These are phyloP conservation scores for Serranus cabrilla DNA, from an alignment of 2,797 vertebrate genomes.

Conservation along the genomic window DNA sequence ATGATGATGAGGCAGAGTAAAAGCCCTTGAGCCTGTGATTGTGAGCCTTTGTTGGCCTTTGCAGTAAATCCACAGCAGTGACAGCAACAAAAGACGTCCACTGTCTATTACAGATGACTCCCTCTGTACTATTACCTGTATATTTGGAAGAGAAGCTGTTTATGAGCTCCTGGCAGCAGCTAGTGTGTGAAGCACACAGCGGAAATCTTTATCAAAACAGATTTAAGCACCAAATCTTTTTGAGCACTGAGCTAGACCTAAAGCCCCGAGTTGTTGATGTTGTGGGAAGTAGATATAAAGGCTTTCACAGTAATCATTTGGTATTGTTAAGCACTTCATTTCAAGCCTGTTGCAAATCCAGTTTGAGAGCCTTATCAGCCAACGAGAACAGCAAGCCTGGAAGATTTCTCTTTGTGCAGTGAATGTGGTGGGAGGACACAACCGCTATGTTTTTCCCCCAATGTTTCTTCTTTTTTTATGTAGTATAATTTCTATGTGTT, in stretches of 20 bases:
- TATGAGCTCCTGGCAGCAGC: conserved; percentile 44
- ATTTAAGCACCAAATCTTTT: conserved; percentile 59
- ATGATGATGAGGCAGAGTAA: not conserved
- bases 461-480: not conserved
- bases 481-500: not conserved
- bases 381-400: conserved; percentile 15
- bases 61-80: conserved; percentile 26
- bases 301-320: conserved; percentile 53
- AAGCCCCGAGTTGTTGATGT: conserved; percentile 53
- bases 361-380: conserved; percentile 32
- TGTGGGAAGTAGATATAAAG: conserved; percentile 45
- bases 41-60: not conserved
- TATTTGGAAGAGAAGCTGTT: conserved; percentile 37
- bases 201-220: conserved; percentile 51
- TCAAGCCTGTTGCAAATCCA: conserved; percentile 49
- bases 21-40: conserved; percentile 6
- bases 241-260: conserved; percentile 36
- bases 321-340: conserved; percentile 52
- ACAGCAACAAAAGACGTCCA: not conserved
- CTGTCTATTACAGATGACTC: conserved; percentile 24
- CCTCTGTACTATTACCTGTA: conserved; percentile 26
- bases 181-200: not conserved
- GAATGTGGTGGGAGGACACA: conserved; percentile 18
- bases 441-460: not conserved
- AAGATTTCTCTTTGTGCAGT: conserved; percentile 20